Evolutionary conservation across 2,888 invertebrate species (phyloP), one percentile per base, ranked within the genome.

Genomic region (Eucera pruinosa): DNA sequence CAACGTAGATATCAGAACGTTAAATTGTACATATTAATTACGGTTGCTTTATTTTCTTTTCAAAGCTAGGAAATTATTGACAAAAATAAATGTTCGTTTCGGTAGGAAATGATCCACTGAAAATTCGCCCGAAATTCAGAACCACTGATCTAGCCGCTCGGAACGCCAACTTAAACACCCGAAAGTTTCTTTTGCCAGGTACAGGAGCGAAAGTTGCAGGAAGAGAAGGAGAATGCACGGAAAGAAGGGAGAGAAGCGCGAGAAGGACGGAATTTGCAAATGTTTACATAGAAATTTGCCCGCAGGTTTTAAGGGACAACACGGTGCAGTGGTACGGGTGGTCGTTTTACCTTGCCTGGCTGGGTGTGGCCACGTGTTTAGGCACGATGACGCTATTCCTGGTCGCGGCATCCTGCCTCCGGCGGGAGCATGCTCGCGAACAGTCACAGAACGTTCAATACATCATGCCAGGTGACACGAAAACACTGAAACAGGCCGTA

Each of bases 281-380:
- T 43, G 50, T 71, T 76, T 47, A 84, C 25, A 61, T 11, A 47
- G 15, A 47, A n/a, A 45, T 82, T 85, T 82, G 57, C 77, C 64
- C 73, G 61, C 93, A 96, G 96, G 95, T 96, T 81, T 94, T 96
- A 91, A 95, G 95, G 93, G 95, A 95, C 92, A 95, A 96, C 94
- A 94, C 95, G 57, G 94, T 95, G 87, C 94, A 95, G 84, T 94
- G 94, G 94, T 96, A 96, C 94, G 97, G 97, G 90, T 97, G 97
- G 97, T 97, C 97, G 87, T 97, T 97, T 94, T 95, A 96, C 90
- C 93, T 97, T 86, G 96, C 96, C 86, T 97, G 97, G 97, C 93
- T 96, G 88, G 95, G 97, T 78, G 96, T 97, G 80, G 96, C 94
- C 72, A 95, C 95, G 87, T 95, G 95, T 89, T 94, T 97, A 90